phyloP scores from a whole-genome alignment of 2,113 vertebrate genomes.

The Alexandromys fortis region DNA sequence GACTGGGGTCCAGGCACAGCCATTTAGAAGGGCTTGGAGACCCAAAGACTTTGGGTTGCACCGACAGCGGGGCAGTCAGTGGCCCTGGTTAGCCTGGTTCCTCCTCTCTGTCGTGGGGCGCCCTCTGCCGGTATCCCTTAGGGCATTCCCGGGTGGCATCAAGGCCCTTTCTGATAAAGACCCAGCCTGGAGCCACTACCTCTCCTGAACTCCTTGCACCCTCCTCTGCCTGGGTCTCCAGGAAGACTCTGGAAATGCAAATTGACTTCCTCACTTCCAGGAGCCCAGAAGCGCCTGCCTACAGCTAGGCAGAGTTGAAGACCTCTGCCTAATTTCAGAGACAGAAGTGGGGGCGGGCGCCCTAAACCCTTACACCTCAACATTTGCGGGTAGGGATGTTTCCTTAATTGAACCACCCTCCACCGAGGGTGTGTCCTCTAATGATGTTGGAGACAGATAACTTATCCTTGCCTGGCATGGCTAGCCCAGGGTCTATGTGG shows the following conservation, averaged over 20 bases:
- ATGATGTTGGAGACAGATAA: neutral
- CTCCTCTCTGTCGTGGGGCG: neutral
- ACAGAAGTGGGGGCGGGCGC: neutral
- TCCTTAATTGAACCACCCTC: neutral
- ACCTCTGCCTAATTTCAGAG: neutral
- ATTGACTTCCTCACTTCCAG: neutral
- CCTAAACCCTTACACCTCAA: neutral
- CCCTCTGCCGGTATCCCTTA: neutral
- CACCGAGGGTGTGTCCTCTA: neutral
- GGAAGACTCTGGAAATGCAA: neutral
- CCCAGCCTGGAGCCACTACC: neutral
- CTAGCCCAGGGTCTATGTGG: neutral
- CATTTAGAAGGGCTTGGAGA: neutral
- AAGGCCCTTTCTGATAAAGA: neutral
- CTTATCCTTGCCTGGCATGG: neutral
- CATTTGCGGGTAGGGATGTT: too few species aligned
- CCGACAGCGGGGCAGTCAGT: rapidly evolving
- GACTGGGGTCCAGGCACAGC: neutral
- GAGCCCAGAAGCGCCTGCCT: neutral
- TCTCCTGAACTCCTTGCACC: neutral
- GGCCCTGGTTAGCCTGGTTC: neutral
- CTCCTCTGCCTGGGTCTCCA: neutral
- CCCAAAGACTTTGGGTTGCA: rapidly evolving
- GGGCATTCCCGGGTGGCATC: neutral
- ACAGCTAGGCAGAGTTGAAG: too few species aligned